Evolutionary conservation across 2,888 invertebrate genomes (phyloP), one percentile per base, ranked within the genome.

Genomic region (Lordiphosa andalusiaca): DNA sequence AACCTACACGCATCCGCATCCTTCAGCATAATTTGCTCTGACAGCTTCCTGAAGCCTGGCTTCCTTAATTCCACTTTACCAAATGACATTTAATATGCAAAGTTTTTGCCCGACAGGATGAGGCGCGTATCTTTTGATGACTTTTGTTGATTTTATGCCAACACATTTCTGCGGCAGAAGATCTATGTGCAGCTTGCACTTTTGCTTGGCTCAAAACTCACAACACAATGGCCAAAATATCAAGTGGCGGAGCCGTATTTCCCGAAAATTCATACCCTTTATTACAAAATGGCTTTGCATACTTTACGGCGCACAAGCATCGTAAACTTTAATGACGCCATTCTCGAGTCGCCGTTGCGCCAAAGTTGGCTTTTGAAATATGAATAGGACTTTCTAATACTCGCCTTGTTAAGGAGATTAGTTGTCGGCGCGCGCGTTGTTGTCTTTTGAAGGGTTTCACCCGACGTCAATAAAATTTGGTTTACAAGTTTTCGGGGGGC

Each of bases 61-160:
- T 67, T 75, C 72, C 83, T 69, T 73, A 77, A 84, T 85, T 82
- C 84, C 86, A 83, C 86, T 81, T 81, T 84, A 70, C 75, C 83
- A 71, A 86, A 85, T 86, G 85, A 84, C 85, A 86, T 86, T 85
- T 86, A 86, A 86, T 86, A 86, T 86, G 86, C 86, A 86, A 86
- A 86, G 86, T 85, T 85, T 85, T 67, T 37, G 40, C 48, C 37
- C 38, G 39, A 48, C 46, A 30, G 30, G 65, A 52, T 46, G 61
- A 47, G 61, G 71, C 71, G 78, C 83, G 71, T 84, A 84, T 82
- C 76, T 84, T 78, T 78, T 84, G 83, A 83, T 84, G 78, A 84
- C 85, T 80, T 85, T 84, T 80, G 77, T 78, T 81, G 84, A 84
- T 84, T 78, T 82, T 78, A 84, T 65, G 61, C 68, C 64, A 64